These are phyloP conservation scores for Ceratoteleas bidentatus DNA, from an alignment of 1,140 invertebrate species.

Conservation along the genomic window DNA sequence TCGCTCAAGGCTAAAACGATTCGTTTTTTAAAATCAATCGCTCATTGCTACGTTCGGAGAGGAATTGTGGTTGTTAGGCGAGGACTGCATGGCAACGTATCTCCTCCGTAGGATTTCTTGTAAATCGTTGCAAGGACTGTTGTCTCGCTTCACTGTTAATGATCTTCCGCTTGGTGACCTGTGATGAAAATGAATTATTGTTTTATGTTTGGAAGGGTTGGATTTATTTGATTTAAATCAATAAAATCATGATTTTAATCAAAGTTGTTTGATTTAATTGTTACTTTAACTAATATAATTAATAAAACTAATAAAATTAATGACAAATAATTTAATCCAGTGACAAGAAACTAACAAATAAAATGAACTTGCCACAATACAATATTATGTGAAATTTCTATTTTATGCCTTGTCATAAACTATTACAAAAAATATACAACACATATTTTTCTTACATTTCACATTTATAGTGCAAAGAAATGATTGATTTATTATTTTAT, in stretches of 20 bases:
- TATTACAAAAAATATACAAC: too few species aligned
- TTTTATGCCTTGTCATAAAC: too few species aligned
- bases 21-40: constrained; percentile 71
- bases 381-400: too few species aligned
- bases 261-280: background rate
- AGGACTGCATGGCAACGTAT: constrained; percentile 74
- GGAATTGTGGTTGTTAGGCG: constrained; percentile 76
- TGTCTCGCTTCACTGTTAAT: constrained; percentile 74
- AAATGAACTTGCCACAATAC: too few species aligned
- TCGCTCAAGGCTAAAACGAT: too few species aligned
- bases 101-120: constrained; percentile 78
- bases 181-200: background rate
- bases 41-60: constrained; percentile 72
- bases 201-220: background rate
- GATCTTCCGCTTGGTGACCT: constrained; percentile 78
- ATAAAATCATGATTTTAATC: background rate
- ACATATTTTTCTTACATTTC: too few species aligned
- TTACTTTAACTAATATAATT: too few species aligned
- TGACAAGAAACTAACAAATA: too few species aligned
- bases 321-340: too few species aligned
- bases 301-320: too few species aligned
- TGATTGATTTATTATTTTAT: too few species aligned
- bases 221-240: background rate
- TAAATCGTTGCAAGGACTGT: constrained; percentile 79
- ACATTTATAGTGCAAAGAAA: too few species aligned